phyloP scores from a whole-genome alignment of 2,888 invertebrate species.

The Yponomeuta malinellus region DNA sequence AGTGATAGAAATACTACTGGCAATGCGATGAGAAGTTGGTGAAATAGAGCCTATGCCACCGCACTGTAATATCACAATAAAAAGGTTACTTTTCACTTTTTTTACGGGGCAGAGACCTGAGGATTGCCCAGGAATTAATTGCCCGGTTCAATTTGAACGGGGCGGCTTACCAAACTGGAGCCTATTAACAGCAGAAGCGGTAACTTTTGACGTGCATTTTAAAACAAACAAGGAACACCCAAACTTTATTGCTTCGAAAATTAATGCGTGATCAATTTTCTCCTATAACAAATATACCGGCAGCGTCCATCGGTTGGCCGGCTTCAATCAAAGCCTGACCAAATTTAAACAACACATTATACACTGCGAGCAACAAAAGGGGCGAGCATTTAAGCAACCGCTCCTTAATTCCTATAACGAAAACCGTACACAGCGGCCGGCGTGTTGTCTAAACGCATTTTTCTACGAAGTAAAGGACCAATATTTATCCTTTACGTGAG shows the following conservation, averaged over 20 bases:
- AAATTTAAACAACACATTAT: conserved; percentile 41
- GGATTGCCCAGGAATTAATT: not conserved
- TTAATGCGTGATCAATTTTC: conserved; percentile 51
- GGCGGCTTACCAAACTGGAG: conserved; percentile 7
- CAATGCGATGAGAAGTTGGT: not conserved
- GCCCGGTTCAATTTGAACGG: not conserved
- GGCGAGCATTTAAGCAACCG: conserved; percentile 39
- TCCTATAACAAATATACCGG: conserved; percentile 22
- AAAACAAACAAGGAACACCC: conserved; percentile 40
- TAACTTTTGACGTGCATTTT: conserved; percentile 37
- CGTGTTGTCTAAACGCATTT: conserved; percentile 68
- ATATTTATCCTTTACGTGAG: conserved; percentile 69
- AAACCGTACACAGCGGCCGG: conserved; percentile 63
- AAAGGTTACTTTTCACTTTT: not conserved
- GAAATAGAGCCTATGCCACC: not conserved
- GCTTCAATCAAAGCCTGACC: conserved; percentile 35
- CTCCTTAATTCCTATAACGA: conserved; percentile 67
- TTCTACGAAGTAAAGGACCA: conserved; percentile 66
- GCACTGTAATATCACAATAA: not conserved
- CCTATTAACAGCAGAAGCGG: conserved; percentile 24
- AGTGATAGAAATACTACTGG: conserved; percentile 3
- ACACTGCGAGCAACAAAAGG: conserved; percentile 40
- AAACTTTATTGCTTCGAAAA: conserved; percentile 49
- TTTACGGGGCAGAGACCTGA: not conserved
- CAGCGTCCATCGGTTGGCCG: conserved; percentile 29